Base-by-base conservation (phyloP, 2,113 vertebrate genomes). In the Ctenomys sociabilis region DNA sequence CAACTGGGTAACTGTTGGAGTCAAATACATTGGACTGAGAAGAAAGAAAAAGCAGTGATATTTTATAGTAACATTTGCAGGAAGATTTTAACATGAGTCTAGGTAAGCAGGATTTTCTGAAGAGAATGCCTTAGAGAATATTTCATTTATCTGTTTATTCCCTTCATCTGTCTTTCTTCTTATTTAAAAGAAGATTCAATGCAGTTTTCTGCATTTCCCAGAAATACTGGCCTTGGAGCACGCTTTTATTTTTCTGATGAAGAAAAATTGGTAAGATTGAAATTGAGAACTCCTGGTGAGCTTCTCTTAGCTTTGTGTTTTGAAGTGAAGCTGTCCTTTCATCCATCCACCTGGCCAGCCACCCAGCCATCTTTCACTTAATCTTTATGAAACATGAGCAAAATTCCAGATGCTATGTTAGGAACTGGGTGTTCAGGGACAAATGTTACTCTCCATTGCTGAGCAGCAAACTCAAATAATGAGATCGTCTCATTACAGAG, bases 31-130 rank as follows among this genome's bases (percentile, higher is more conserved):
- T 49, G 49, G 22, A 4, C 22, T 85, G 26, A 21, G 57, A 70
- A 90, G 35, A n/a, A 95, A 40, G 10, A 93, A 95, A 94, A 94
- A 63, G 40, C 37, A 89, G 66, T 52, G n/a, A 37, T 8, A 85
- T 81, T 95, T 84, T 87, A 1, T 32, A 26, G 30, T 21, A 43
- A 64, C 4, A 70, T 83, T 86, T 94, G 57, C 4, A 49, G 49
- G 21, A 72, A 88, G 54, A n/a, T 90, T 95, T 93, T 85, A 77
- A 90, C 92, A 19, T 73, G 21, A 85, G 0, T 77, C 43, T 88
- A 63, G 37, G 40, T 81, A 95, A 93, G 22, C 37, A 66, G 43
- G 21, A 61, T 7, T 88, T 35, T 66, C 7, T 73, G 28, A 93
- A 66, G 66, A 82, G n/a, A 84, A 59, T 73, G 3, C 59, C 54